Conservation (phyloP, 64 coral and sea anemone species). For the Porites lutea region DNA sequence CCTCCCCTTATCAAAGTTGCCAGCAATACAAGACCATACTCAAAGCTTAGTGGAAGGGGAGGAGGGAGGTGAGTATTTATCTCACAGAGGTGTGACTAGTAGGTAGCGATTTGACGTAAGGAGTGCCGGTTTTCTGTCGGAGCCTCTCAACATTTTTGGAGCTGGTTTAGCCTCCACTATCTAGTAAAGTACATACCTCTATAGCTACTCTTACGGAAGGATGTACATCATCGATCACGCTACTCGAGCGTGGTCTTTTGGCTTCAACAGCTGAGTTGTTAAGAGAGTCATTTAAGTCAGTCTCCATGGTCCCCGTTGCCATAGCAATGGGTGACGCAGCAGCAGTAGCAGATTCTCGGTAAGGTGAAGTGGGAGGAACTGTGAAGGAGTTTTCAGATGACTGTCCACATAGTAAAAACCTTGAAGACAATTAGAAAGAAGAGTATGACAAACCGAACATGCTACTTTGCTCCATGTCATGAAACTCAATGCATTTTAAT, state of each 20-base stretch:
- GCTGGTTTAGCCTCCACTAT: no score
- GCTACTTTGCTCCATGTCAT: no score
- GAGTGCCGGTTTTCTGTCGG: no score
- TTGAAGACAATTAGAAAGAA: constrained; percentile 11
- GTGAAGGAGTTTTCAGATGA: constrained; percentile 87
- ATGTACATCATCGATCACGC: constrained; percentile 94
- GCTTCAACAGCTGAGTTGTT: constrained; percentile 85
- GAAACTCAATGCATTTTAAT: no score
- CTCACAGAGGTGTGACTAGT: no score
- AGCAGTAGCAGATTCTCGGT: constrained; percentile 74
- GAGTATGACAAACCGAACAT: neutral
- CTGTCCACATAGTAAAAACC: constrained; percentile 91
- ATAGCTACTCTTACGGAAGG: constrained; percentile 87
- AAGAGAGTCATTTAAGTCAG: constrained; percentile 75
- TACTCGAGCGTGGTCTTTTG: constrained; percentile 88
- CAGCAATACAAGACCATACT: no score
- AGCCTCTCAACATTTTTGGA: no score
- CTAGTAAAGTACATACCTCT: constrained; percentile 55
- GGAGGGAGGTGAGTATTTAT: no score
- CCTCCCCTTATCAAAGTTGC: no score
- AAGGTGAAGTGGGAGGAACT: constrained; percentile 62
- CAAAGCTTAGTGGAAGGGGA: no score
- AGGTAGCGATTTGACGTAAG: no score
- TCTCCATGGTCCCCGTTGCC: constrained; percentile 88
- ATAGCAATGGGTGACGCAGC: constrained; percentile 77